Evolutionary conservation across 2,113 vertebrate genomes (phyloP).

Genomic region (Gadus chalcogrammus): DNA sequence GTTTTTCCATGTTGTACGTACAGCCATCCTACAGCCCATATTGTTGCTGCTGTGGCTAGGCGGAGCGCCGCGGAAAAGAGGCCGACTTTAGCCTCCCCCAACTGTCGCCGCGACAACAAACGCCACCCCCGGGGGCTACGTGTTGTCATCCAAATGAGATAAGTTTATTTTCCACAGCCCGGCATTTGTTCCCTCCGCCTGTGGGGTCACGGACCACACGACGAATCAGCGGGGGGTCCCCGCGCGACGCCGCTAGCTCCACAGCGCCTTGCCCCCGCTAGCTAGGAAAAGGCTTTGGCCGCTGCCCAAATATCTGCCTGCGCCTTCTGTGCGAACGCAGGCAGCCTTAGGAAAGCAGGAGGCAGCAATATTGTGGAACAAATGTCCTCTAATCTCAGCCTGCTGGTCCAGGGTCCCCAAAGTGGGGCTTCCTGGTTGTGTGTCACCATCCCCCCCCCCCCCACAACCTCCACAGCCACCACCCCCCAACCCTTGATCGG

Average conservation of each 20-base stretch:
- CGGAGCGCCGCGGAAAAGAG: too few species aligned
- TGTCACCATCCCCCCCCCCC: constrained; percentile 1
- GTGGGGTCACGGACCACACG: constrained; percentile 76
- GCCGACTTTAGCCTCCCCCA: constrained; percentile 57
- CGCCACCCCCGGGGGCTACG: constrained; percentile 78
- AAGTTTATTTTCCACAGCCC: constrained; percentile 88
- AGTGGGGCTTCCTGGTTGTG: constrained; percentile 53
- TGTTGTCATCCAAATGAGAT: constrained; percentile 94
- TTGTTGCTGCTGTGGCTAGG: too few species aligned
- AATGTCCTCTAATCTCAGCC: constrained; percentile 85
- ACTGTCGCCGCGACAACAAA: constrained; percentile 74
- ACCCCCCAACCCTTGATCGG: constrained; percentile 21
- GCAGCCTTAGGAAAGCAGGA: constrained; percentile 82
- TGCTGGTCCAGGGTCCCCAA: constrained; percentile 75
- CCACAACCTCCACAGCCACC: constrained; percentile 30
- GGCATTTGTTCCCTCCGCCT: constrained; percentile 93
- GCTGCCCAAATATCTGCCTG: constrained; percentile 87
- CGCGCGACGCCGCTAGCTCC: constrained; percentile 65
- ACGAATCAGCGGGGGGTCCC: constrained; percentile 72
- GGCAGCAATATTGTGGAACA: constrained; percentile 82
- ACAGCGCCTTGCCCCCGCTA: constrained; percentile 77
- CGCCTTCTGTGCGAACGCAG: constrained; percentile 85
- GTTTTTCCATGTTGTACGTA: too few species aligned
- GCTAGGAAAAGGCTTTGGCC: constrained; percentile 79
- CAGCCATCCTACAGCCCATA: too few species aligned